Evolutionary conservation across 2,797 vertebrate genomes (phyloP).

Genomic region (Lithobates pipiens): DNA sequence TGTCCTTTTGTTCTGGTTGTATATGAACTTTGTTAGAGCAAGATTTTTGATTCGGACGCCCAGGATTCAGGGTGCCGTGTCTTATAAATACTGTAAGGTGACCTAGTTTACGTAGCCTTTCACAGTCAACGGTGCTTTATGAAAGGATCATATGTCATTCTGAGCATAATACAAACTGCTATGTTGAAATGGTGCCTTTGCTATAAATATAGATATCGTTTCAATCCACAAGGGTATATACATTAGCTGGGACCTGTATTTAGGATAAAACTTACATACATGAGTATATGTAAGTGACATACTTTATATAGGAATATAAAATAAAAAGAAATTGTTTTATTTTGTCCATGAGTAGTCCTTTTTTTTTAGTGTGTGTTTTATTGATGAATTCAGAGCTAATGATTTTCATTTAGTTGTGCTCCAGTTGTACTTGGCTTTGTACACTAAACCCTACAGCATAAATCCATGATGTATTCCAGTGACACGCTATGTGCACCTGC

Average conservation of each 20-base stretch:
- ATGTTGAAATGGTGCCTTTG: neutral
- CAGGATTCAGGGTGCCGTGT: slow-evolving; percentile 38
- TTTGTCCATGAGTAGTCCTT: no score
- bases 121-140: neutral
- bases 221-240: slow-evolving; percentile 19
- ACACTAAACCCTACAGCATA: neutral
- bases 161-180: slow-evolving; percentile 25
- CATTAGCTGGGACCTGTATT: neutral
- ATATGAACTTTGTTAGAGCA: neutral
- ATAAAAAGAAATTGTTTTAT: no score
- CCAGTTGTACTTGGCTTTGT: slow-evolving; percentile 16
- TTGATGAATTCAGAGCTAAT: slow-evolving; percentile 25
- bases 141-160: slow-evolving; percentile 30
- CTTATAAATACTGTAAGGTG: slow-evolving; percentile 30
- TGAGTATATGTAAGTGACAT: no score
- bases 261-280: neutral
- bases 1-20: neutral
- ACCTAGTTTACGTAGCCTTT: slow-evolving; percentile 45
- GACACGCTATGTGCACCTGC: slow-evolving; percentile 33
- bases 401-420: slow-evolving; percentile 8
- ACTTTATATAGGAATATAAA: no score
- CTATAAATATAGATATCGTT: slow-evolving; percentile 12
- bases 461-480: slow-evolving; percentile 13
- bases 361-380: no score
- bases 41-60: slow-evolving; percentile 9